Conservation (phyloP, 2,797 vertebrate species). For the Anableps anableps region DNA sequence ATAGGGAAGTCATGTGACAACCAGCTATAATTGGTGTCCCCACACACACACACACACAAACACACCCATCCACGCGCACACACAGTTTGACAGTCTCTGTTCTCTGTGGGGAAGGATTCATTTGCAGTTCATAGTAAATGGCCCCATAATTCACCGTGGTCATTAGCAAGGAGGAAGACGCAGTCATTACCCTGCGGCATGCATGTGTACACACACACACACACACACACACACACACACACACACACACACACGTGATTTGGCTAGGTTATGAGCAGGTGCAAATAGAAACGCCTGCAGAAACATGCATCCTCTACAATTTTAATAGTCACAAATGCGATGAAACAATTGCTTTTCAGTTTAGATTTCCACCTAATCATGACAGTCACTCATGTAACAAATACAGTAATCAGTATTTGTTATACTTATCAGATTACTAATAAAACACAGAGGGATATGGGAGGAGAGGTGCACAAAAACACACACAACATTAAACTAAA, state of each 20-base stretch:
- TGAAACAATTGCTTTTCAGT: neutral
- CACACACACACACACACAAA: slow-evolving; percentile 2
- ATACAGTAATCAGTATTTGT: slow-evolving; percentile 6
- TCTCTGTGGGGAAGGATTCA: slow-evolving; percentile 43
- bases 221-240: slow-evolving; percentile 14
- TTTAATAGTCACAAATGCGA: neutral
- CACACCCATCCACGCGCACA: slow-evolving; percentile 10
- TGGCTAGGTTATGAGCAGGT: neutral
- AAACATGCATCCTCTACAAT: neutral
- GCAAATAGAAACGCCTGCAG: neutral
- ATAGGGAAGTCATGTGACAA: slow-evolving; percentile 33
- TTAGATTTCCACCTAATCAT: neutral
- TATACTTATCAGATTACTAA: neutral
- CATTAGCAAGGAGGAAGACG: slow-evolving; percentile 64
- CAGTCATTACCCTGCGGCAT: slow-evolving; percentile 47
- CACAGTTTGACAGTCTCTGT: slow-evolving; percentile 19
- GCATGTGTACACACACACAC: slow-evolving; percentile 15
- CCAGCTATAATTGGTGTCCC: slow-evolving; percentile 35
- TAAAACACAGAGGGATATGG: neutral
- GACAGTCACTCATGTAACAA: neutral
- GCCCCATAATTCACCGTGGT: slow-evolving; percentile 59
- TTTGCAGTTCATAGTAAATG: slow-evolving; percentile 53
- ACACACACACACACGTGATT: slow-evolving; percentile 2
- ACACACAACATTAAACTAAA: neutral
- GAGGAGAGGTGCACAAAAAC: neutral